Conservation (phyloP, 2,113 vertebrate genomes). For the Hippopotamus amphibius region DNA sequence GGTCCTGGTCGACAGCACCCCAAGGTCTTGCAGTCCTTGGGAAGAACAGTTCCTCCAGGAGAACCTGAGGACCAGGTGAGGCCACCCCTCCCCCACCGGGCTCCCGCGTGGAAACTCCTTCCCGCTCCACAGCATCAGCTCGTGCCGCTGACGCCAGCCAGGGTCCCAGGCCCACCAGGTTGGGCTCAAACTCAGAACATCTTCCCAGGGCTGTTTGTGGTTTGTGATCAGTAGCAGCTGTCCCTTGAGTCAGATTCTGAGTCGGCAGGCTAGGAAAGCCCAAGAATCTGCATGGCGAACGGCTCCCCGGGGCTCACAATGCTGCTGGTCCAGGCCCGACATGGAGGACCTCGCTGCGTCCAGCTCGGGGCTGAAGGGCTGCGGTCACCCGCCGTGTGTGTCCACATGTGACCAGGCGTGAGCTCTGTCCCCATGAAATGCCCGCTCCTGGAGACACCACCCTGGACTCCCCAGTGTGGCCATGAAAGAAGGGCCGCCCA, state of each 20-base stretch:
- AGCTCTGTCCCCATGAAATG: background rate
- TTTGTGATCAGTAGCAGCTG: background rate
- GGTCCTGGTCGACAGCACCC: background rate
- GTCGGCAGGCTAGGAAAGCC: too few species aligned
- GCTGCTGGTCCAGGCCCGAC: background rate
- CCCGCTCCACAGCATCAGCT: rapidly evolving
- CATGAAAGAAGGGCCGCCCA: rapidly evolving
- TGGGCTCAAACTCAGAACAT: background rate
- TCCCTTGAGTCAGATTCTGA: background rate
- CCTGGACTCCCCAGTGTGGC: background rate
- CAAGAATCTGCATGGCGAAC: background rate
- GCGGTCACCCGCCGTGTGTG: rapidly evolving
- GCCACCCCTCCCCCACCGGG: rapidly evolving
- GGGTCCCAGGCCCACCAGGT: background rate
- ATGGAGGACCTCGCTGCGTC: background rate
- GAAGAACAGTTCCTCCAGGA: background rate
- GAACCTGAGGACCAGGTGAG: background rate
- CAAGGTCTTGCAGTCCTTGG: background rate
- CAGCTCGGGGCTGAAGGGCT: background rate
- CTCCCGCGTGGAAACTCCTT: background rate
- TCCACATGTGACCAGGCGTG: background rate
- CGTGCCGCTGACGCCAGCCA: background rate
- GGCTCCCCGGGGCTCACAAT: rapidly evolving
- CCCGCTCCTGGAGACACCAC: background rate
- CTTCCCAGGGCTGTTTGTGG: rapidly evolving